phyloP scores from a whole-genome alignment of 1,140 invertebrate genomes.

The Drosophila orena region DNA sequence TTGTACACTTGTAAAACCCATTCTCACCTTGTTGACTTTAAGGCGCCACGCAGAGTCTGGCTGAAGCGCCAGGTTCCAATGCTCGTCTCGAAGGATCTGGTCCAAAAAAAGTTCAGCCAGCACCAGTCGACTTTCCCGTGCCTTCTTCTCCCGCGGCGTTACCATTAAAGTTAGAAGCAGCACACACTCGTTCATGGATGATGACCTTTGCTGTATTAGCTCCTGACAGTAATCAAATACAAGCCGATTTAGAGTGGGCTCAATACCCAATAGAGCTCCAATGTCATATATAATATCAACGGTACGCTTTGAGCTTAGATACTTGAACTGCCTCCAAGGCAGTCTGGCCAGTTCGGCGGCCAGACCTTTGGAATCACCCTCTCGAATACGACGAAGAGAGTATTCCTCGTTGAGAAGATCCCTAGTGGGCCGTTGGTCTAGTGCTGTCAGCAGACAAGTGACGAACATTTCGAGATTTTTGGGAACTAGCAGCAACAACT shows the following conservation, averaged over 20 bases:
- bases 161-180: slow-evolving; percentile 59
- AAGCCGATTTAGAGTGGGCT: slow-evolving; percentile 38
- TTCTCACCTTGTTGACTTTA: slow-evolving; percentile 59
- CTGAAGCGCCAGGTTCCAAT: slow-evolving; percentile 75
- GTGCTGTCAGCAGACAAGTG: slow-evolving; percentile 59
- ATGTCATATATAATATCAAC: slow-evolving; percentile 61
- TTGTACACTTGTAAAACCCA: neutral
- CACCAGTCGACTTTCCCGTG: slow-evolving; percentile 34
- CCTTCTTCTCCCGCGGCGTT: slow-evolving; percentile 16
- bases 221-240: slow-evolving; percentile 71
- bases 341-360: slow-evolving; percentile 44
- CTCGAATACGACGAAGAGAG: slow-evolving; percentile 42
- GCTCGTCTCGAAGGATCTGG: slow-evolving; percentile 61
- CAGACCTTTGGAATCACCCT: slow-evolving; percentile 40
- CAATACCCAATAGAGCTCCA: slow-evolving; percentile 51
- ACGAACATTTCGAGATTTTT: slow-evolving; percentile 76
- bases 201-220: slow-evolving; percentile 48
- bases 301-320: slow-evolving; percentile 54
- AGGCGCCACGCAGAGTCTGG: slow-evolving; percentile 63
- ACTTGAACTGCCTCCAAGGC: slow-evolving; percentile 75
- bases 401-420: slow-evolving; percentile 77
- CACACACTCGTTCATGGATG: slow-evolving; percentile 72
- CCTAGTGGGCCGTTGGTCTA: slow-evolving; percentile 51
- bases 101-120: slow-evolving; percentile 57
- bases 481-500: slow-evolving; percentile 61